A percentile compares a stretch with the other conserved stretches of the same genome.
Evolutionary conservation across 1,140 invertebrate genomes (phyloP).

Genomic region (Lepidotrigona ventralis): DNA sequence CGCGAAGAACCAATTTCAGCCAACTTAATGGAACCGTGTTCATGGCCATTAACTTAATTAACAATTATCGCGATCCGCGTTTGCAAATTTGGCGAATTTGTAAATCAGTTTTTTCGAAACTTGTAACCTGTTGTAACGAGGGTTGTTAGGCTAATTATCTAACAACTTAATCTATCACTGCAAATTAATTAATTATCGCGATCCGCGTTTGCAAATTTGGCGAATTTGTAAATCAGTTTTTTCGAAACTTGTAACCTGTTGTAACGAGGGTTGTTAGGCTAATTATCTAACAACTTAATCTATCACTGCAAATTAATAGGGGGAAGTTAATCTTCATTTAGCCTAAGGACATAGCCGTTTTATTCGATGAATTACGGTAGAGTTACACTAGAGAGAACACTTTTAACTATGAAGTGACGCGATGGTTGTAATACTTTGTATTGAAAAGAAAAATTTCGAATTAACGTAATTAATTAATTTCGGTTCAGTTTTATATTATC

Average conservation of each 20-base stretch:
- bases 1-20: slow-evolving; percentile 20
- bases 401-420: no score
- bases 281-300: background rate
- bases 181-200: slow-evolving; percentile 7
- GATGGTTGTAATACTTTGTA: no score
- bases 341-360: background rate
- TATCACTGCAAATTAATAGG: background rate
- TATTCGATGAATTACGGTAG: background rate
- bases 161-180: background rate
- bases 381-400: background rate
- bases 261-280: background rate
- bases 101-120: background rate
- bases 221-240: background rate
- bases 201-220: background rate
- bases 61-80: background rate
- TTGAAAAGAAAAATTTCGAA: no score
- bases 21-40: background rate
- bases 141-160: background rate
- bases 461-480: no score
- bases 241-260: no score
- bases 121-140: background rate
- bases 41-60: slow-evolving; percentile 3
- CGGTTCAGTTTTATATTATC: no score
- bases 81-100: background rate
- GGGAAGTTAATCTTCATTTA: background rate